Evolutionary conservation across 2,888 invertebrate species (phyloP).

Genomic region (Lithophane socia): DNA sequence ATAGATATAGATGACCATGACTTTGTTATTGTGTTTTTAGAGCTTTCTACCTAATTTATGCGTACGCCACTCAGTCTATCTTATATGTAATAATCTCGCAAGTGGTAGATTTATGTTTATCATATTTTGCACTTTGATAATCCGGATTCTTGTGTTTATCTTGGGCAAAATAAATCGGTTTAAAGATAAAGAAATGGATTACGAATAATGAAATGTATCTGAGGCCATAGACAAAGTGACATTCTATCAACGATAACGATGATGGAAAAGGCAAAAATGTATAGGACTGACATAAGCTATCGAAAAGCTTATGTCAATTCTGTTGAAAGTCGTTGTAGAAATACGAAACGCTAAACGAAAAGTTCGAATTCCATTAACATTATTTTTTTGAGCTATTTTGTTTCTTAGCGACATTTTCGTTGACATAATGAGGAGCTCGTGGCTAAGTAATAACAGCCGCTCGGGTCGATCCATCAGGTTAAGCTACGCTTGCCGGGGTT

Average conservation of each 20-base stretch:
- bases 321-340: too few species aligned
- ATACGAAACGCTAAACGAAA: not conserved
- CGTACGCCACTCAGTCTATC: not conserved
- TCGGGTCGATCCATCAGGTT: too few species aligned
- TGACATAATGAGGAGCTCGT: too few species aligned
- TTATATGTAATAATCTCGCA: constrained; percentile 21
- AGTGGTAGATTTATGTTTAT: constrained; percentile 24
- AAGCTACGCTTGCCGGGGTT: too few species aligned
- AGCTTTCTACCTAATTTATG: constrained; percentile 33
- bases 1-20: constrained; percentile 28
- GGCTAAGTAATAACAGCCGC: too few species aligned
- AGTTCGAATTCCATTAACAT: not conserved
- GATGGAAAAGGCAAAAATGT: too few species aligned
- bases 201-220: constrained; percentile 8
- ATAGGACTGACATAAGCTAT: too few species aligned
- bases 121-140: constrained; percentile 32
- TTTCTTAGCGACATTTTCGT: not conserved
- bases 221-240: too few species aligned
- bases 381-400: not conserved
- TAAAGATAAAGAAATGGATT: constrained; percentile 36
- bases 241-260: too few species aligned
- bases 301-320: too few species aligned
- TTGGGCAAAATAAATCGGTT: constrained; percentile 21
- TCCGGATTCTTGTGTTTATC: constrained; percentile 29
- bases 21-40: constrained; percentile 39